These are phyloP conservation scores for Proteles cristata DNA, from an alignment of 2,113 vertebrate species.

Conservation along the genomic window DNA sequence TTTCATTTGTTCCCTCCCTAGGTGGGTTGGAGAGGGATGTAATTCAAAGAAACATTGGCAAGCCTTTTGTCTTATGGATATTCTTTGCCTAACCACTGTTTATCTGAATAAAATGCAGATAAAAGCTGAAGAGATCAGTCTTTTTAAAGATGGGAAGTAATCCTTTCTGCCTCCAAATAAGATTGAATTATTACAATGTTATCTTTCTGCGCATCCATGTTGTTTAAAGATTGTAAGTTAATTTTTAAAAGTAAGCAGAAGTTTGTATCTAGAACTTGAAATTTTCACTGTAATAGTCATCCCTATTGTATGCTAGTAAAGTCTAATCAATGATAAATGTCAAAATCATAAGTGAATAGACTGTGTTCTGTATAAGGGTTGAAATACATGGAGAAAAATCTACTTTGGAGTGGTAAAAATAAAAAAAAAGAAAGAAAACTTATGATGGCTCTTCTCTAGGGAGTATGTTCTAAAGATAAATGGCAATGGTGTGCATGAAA, in stretches of 20 bases:
- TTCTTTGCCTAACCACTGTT: not conserved
- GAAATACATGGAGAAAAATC: not conserved
- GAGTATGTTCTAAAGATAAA: not conserved
- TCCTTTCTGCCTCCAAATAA: constrained; percentile 33
- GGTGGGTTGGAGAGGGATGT: not conserved
- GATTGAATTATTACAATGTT: constrained; percentile 10
- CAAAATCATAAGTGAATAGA: constrained; percentile 13
- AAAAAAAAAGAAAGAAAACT: not conserved
- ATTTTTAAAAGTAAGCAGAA: not conserved
- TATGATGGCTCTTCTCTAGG: not conserved
- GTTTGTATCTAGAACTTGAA: not conserved
- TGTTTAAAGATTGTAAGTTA: constrained; percentile 15
- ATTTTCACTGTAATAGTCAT: constrained; percentile 27
- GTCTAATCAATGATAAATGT: constrained; percentile 31
- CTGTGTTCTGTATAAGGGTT: not conserved
- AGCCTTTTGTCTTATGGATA: not conserved
- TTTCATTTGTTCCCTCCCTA: not conserved
- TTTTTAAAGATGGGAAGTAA: not conserved
- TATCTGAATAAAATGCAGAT: not conserved
- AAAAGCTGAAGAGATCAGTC: not conserved
- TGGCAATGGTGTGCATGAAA: not conserved
- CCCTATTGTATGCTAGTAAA: not conserved
- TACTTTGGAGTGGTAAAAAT: not conserved
- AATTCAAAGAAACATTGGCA: not conserved
- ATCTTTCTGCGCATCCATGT: not conserved